These are phyloP conservation scores for Drosophila bocki DNA, from an alignment of 1,140 invertebrate species.

Conservation along the genomic window DNA sequence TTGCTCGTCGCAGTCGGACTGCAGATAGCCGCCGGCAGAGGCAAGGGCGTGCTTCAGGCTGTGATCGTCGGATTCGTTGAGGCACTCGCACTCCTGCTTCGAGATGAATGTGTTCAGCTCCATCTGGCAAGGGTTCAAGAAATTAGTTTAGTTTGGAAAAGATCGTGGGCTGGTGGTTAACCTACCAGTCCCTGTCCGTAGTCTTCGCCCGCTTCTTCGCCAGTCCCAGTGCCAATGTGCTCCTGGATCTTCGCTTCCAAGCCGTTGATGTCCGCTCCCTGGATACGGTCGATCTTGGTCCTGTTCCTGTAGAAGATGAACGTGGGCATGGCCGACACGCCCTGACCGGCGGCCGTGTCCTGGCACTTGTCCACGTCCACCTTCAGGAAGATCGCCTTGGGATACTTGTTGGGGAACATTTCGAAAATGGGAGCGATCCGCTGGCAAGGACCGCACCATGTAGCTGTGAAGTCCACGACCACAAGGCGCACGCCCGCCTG, in stretches of 20 bases:
- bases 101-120: conserved; percentile 94
- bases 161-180: not conserved
- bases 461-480: conserved; percentile 96
- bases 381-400: conserved; percentile 96
- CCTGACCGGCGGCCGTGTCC: conserved; percentile 93
- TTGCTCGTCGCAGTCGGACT: conserved; percentile 98
- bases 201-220: conserved; percentile 89
- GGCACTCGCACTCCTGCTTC: conserved; percentile 96
- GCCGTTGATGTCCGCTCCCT: conserved; percentile 92
- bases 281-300: conserved; percentile 91
- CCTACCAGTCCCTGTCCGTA: conserved; percentile 87
- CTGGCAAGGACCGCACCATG: conserved; percentile 97
- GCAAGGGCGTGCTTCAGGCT: conserved; percentile 91
- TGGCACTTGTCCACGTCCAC: conserved; percentile 96
- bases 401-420: conserved; percentile 93
- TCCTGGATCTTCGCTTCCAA: conserved; percentile 96
- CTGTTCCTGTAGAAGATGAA: conserved; percentile 98
- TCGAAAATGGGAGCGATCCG: conserved; percentile 96
- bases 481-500: conserved; percentile 94
- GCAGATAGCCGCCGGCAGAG: conserved; percentile 91
- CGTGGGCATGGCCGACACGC: conserved; percentile 98
- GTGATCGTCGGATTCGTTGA: conserved; percentile 98
- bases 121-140: conserved; percentile 89
- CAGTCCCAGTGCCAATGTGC: conserved; percentile 90
- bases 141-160: conserved; percentile 1